phyloP scores from a whole-genome alignment of 2,113 vertebrate genomes.

The Ovibos moschatus region DNA sequence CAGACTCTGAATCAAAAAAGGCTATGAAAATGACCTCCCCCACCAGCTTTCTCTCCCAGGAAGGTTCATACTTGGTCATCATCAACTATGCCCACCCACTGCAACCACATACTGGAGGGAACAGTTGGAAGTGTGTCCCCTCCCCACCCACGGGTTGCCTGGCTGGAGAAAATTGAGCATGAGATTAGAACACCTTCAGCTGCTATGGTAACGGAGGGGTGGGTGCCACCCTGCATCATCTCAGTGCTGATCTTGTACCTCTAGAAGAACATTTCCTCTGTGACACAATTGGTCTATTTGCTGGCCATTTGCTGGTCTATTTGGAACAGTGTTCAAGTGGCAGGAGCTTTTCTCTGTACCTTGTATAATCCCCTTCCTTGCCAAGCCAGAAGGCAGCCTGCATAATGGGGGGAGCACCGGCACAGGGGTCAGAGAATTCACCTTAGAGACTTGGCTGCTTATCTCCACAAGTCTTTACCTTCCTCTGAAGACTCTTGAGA shows the following conservation, averaged over 20 bases:
- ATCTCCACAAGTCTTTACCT: not conserved
- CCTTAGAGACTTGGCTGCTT: not conserved
- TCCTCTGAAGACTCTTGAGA: not conserved
- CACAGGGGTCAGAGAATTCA: too few species aligned
- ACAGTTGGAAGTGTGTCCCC: not conserved
- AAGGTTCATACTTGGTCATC: not conserved
- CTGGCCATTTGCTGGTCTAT: not conserved
- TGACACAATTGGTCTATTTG: not conserved
- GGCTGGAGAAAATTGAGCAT: not conserved
- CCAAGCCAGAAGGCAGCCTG: not conserved
- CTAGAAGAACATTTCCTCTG: not conserved
- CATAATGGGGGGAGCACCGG: not conserved
- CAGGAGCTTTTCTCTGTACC: not conserved
- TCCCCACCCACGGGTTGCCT: rapidly evolving
- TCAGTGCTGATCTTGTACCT: not conserved
- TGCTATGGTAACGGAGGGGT: not conserved
- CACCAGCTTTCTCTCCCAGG: not conserved
- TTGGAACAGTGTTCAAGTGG: not conserved
- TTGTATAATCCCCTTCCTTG: not conserved
- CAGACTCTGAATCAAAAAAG: not conserved
- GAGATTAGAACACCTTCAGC: not conserved
- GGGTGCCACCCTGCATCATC: too few species aligned
- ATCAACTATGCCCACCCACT: not conserved
- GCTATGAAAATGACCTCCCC: not conserved
- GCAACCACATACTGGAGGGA: not conserved